Evolutionary conservation across 2,888 invertebrate genomes (phyloP).

Genomic region (Ornithoptera alexandrae): DNA sequence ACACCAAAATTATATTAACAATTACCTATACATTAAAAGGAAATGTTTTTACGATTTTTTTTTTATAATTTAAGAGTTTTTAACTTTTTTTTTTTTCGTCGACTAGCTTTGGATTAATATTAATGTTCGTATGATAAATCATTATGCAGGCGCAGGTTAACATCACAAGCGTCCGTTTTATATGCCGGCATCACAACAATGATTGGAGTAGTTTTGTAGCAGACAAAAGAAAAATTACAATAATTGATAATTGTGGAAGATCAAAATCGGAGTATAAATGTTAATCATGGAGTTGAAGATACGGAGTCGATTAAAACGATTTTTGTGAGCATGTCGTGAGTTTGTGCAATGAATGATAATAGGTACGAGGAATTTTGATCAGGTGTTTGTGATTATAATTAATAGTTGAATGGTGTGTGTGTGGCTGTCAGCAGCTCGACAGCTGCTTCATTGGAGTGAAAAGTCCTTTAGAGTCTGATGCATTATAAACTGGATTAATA

Average conservation of each 20-base stretch:
- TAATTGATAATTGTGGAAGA: background rate
- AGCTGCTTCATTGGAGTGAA: background rate
- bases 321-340: background rate
- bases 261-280: background rate
- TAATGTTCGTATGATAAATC: slow-evolving; percentile 14
- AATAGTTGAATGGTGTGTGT: too few species aligned
- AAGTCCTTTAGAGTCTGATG: background rate
- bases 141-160: background rate
- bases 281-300: background rate
- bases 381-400: too few species aligned
- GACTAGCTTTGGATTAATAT: slow-evolving; percentile 33
- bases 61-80: slow-evolving; percentile 22
- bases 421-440: too few species aligned
- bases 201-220: background rate
- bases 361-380: background rate
- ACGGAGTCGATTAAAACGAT: background rate
- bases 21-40: slow-evolving; percentile 15
- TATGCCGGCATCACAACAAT: background rate
- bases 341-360: background rate
- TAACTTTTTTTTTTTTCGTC: slow-evolving; percentile 30
- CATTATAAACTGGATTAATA: background rate
- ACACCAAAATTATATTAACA: slow-evolving; percentile 22
- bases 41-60: slow-evolving; percentile 26
- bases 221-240: background rate
- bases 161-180: slow-evolving; percentile 2